Evolutionary conservation across 2,888 invertebrate species (phyloP), one percentile per base, ranked within the genome.

Genomic region (Leptogaster cylindrica): DNA sequence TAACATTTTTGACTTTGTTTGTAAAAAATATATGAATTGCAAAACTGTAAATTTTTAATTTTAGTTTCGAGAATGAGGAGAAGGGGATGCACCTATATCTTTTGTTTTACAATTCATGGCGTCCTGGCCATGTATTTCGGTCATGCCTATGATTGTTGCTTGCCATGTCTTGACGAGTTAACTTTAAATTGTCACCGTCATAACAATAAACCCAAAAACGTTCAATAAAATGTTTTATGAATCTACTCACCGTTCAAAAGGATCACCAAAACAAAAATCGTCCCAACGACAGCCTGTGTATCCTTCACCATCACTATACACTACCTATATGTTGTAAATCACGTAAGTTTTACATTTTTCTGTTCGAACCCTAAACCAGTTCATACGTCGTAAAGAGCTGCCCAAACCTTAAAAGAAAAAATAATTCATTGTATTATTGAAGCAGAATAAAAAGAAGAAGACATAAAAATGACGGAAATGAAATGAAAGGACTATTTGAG

Each of bases 251-350:
- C 70, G 41, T 70, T 61, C 33, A 70, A 67, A 66, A 70, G 65
- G 58, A 67, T 52, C 52, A 70, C 64, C 52, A 70, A 67, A 70
- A 70, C 65, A 67, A 70, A 70, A 65, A 70, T 65, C 64, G 65
- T 51, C 65, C 63, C 67, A 70, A 65, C 65, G 58, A 67, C 28
- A 65, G 65, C 52, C 58, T 61, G 65, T 67, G 67, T 67, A 12
- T 67, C 48, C 52, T 70, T 70, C 65, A 67, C 61, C 70, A 70
- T 70, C 51, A 70, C 70, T 70, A 65, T 51, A 52, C 50, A 55
- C 69, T 66, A 6, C 14, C 41, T 41, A 55, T 39, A 66, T 50
- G 14, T 44, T 12, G 31, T 48, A 52, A 41, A 58, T 50, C 46
- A 64, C 58, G 69, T 67, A 36, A 41, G 44, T 67, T 50, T 70